Percentiles rank a stretch among this genome's conserved stretches.
phyloP scores from a whole-genome alignment of 2,113 vertebrate genomes.

The Amblyornis subalaris region DNA sequence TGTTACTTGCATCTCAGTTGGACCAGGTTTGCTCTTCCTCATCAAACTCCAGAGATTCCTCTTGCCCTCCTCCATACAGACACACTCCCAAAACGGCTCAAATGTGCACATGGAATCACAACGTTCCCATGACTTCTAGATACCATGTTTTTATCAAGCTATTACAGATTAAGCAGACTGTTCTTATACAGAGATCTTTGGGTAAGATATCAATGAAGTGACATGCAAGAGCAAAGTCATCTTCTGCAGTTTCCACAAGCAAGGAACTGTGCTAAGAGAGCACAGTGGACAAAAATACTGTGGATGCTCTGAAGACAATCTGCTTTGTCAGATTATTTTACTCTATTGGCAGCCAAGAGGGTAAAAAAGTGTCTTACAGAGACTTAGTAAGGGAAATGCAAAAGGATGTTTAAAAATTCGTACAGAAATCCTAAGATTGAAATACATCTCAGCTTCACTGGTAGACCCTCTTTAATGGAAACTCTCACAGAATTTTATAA shows the following conservation, averaged over 20 bases:
- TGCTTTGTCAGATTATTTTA: not conserved
- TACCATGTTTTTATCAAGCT: not conserved
- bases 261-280: not conserved
- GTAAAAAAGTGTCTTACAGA: not conserved
- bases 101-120: not conserved
- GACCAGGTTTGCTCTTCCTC: not conserved
- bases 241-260: not conserved
- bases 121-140: not conserved
- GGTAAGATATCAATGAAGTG: not conserved
- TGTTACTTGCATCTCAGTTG: not conserved
- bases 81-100: not conserved
- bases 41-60: not conserved
- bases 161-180: not conserved
- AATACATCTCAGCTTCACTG: not conserved
- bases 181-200: not conserved
- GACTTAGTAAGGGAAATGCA: not conserved
- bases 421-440: not conserved
- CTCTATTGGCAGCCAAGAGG: not conserved
- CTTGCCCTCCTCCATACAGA: not conserved
- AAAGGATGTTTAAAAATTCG: not conserved
- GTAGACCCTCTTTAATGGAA: not conserved
- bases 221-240: not conserved
- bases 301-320: not conserved
- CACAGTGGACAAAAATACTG: not conserved
- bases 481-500: not conserved